Percentiles rank a stretch among this genome's conserved stretches.
phyloP scores from a whole-genome alignment of 1,140 invertebrate species.

The Drosophila lacertosa region DNA sequence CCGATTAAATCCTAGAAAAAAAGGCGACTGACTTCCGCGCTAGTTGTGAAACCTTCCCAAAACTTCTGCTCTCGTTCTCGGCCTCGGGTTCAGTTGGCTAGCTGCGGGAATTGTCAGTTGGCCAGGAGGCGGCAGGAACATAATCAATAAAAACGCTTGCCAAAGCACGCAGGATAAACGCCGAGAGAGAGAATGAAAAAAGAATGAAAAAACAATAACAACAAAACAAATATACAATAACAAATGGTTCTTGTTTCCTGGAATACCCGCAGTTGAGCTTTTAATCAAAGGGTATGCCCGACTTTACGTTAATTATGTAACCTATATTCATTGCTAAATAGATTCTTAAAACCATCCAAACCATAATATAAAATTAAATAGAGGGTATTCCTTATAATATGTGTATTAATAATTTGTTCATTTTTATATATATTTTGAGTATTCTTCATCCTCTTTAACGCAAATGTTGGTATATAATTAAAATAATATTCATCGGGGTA shows the following conservation, averaged over 20 bases:
- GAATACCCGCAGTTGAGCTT: background rate
- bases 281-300: background rate
- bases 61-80: background rate
- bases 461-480: too few relatives aligned
- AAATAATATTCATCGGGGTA: too few relatives aligned
- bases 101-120: constrained; percentile 50
- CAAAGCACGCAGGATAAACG: constrained; percentile 55
- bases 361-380: too few relatives aligned
- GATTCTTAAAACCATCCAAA: too few relatives aligned
- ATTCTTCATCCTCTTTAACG: too few relatives aligned
- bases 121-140: constrained; percentile 45
- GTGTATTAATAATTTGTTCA: too few relatives aligned
- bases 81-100: too few relatives aligned
- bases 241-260: constrained; percentile 15
- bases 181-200: constrained; percentile 6
- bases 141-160: constrained; percentile 73
- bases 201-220: constrained; percentile 23
- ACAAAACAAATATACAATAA: constrained; percentile 27
- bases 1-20: constrained; percentile 30
- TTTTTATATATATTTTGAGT: too few relatives aligned
- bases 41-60: background rate
- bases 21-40: constrained; percentile 58
- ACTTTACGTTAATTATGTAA: too few relatives aligned
- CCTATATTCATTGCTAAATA: too few relatives aligned
- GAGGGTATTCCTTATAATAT: too few relatives aligned